Base-by-base conservation (phyloP, 92 coral and sea anemone species). In the Hydrozoanthus gracilis region DNA sequence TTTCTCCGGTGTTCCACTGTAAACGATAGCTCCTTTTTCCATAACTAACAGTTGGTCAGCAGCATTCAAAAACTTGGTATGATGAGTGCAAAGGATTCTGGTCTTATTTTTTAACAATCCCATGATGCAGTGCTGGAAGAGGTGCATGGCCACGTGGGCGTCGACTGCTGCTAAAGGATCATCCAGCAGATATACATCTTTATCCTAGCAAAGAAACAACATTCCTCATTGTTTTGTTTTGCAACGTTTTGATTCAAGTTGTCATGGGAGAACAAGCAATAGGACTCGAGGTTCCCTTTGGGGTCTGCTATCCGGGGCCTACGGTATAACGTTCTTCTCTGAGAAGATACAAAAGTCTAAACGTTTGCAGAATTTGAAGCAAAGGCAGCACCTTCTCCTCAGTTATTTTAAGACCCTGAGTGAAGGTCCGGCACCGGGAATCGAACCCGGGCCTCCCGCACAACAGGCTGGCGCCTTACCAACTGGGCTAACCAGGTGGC, bases 61-160 rank as follows among this genome's bases (percentile, higher is more conserved):
- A 79, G 89, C 94, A 14, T 88, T 80, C 47, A 96, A 89, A 84
- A 87, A 96, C 86, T 95, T 92, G 39, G 94, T 93, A 82, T 96
- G 99, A 75, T 96, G 99, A 69, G 99, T 96, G 95, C 99, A 93
- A 87, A 96, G 99, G 73, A 96, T 93, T 89, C 92, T 93, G 91
- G 99, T 96, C 91, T 96, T 96, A 69, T 92, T 82, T 56, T 89
- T 89, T 14, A 96, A 90, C 56, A 96, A 86, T 86, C 99, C 97
- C 96, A 95, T 94, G 78, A 96, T 95, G 91, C 99, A 96, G 76
- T 95, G 95, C 78, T 94, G 93, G 89, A 93, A 96, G 90, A 96
- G 94, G 82, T 96, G 99, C 12, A 95, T 87, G 58, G 99, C 99
- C 83, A 96, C 99, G 83, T 96, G 98, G 3, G 94, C 95, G 65